A percentile compares a stretch with the other conserved stretches of the same genome.
phyloP scores from a whole-genome alignment of 2,888 invertebrate species.

The Torymus aiolomorphi region DNA sequence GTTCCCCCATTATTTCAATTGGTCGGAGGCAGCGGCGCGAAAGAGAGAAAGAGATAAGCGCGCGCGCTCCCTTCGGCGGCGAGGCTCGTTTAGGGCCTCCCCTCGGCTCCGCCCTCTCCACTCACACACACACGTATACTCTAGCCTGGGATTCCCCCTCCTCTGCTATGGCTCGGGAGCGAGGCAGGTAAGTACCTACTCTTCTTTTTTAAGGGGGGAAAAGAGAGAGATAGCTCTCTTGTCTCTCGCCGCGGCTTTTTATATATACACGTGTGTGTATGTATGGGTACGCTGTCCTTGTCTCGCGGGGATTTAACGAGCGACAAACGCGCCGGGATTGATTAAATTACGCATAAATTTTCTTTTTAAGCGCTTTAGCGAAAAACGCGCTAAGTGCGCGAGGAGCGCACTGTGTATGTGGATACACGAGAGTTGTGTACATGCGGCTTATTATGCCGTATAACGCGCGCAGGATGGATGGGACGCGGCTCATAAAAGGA shows the following conservation, averaged over 20 bases:
- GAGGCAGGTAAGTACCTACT: not conserved
- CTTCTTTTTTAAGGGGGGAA: not conserved
- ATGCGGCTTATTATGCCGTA: slow-evolving; percentile 31
- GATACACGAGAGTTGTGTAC: not conserved
- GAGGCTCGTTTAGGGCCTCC: slow-evolving; percentile 50
- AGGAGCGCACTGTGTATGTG: not conserved
- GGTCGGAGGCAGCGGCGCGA: slow-evolving; percentile 30
- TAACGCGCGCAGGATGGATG: slow-evolving; percentile 27
- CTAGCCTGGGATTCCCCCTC: not conserved
- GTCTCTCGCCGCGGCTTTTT: not conserved
- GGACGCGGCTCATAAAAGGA: not conserved
- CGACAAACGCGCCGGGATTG: slow-evolving; percentile 56
- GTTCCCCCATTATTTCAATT: slow-evolving; percentile 55
- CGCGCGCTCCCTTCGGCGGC: slow-evolving; percentile 32
- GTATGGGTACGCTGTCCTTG: not conserved
- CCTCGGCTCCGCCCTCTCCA: slow-evolving; percentile 50
- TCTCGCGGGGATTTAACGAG: slow-evolving; percentile 53
- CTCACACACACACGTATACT: slow-evolving; percentile 21
- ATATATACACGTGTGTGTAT: not conserved
- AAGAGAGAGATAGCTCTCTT: not conserved
- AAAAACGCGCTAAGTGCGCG: slow-evolving; percentile 40
- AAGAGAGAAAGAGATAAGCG: slow-evolving; percentile 30
- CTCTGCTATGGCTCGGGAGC: not conserved
- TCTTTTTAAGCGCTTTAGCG: slow-evolving; percentile 53
- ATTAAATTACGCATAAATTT: slow-evolving; percentile 58